Evolutionary conservation across 2,888 invertebrate genomes (phyloP).

Genomic region (Eledona agricola): DNA sequence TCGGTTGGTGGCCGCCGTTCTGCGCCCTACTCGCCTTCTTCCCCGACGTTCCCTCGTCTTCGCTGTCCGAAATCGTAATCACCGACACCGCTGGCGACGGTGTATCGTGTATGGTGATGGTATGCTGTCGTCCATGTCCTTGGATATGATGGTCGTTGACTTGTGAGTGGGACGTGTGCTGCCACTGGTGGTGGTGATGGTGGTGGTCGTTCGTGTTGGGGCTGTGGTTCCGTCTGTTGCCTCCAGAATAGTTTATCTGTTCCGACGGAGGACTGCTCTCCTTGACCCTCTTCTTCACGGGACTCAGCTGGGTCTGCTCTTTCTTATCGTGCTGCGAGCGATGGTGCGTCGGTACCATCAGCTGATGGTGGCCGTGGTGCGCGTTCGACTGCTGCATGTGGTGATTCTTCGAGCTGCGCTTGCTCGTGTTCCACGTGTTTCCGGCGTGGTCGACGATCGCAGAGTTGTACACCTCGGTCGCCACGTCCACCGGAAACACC

Average conservation of each 20-base stretch:
- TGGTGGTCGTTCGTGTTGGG: conserved; percentile 57
- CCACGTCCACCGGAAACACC: conserved; percentile 68
- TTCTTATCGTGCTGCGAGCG: conserved; percentile 75
- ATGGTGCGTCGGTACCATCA: conserved; percentile 60
- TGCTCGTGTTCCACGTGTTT: conserved; percentile 59
- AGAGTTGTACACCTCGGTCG: conserved; percentile 68
- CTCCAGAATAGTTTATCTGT: conserved; percentile 51
- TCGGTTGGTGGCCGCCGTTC: conserved; percentile 31
- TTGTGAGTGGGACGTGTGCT: conserved; percentile 58
- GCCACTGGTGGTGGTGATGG: conserved; percentile 62
- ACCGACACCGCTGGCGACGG: conserved; percentile 95
- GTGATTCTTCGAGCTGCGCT: conserved; percentile 68
- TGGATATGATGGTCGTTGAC: conserved; percentile 54
- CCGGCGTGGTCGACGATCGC: conserved; percentile 66
- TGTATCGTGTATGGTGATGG: conserved; percentile 94
- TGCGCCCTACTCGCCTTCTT: conserved; percentile 53
- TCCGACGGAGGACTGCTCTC: conserved; percentile 89
- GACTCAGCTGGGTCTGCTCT: conserved; percentile 89
- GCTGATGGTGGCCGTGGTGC: conserved; percentile 62
- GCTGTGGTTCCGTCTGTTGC: conserved; percentile 56
- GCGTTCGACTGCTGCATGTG: conserved; percentile 68
- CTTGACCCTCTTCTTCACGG: conserved; percentile 96
- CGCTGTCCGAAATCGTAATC: conserved; percentile 95
- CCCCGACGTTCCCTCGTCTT: conserved; percentile 76
- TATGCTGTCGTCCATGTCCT: conserved; percentile 72